These are phyloP conservation scores for Acanthochromis polyacanthus DNA, from an alignment of 2,113 vertebrate species.

Conservation along the genomic window DNA sequence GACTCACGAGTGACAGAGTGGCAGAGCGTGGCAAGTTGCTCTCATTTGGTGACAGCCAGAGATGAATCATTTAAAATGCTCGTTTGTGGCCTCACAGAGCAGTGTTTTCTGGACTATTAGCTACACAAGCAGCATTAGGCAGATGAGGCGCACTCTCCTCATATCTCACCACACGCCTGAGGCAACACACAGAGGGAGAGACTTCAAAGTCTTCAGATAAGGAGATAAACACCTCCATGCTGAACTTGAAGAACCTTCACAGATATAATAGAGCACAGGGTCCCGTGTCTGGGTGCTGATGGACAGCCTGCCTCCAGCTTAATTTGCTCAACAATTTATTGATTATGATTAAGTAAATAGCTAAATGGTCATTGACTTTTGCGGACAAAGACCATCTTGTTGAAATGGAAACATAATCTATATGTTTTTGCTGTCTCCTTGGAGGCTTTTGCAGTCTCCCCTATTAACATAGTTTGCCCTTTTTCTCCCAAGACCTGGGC, in stretches of 20 bases:
- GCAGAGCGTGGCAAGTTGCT: conserved; percentile 47
- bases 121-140: conserved; percentile 84
- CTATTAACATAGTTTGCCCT: conserved; percentile 42
- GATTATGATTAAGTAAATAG: conserved; percentile 22
- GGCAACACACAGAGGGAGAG: conserved; percentile 69
- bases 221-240: conserved; percentile 61
- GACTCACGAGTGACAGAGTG: conserved; percentile 63
- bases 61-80: conserved; percentile 78
- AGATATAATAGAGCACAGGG: conserved; percentile 48
- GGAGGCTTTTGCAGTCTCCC: conserved; percentile 1
- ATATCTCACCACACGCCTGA: conserved; percentile 72
- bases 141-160: conserved; percentile 75
- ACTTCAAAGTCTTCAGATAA: conserved; percentile 73
- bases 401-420: conserved; percentile 22
- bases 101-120: conserved; percentile 83
- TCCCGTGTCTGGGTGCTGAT: conserved; percentile 20
- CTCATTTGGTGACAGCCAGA: conserved; percentile 65
- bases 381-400: conserved; percentile 2
- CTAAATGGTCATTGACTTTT: conserved; percentile 1
- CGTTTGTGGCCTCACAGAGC: conserved; percentile 67
- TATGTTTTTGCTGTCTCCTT: conserved; percentile 29
- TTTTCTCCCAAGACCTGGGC: conserved; percentile 22
- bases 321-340: conserved; percentile 37
- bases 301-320: conserved; percentile 30
- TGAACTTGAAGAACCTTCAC: conserved; percentile 70